These are phyloP conservation scores for Rhamphomyia laevipes DNA, from an alignment of 2,888 invertebrate species.

Conservation along the genomic window DNA sequence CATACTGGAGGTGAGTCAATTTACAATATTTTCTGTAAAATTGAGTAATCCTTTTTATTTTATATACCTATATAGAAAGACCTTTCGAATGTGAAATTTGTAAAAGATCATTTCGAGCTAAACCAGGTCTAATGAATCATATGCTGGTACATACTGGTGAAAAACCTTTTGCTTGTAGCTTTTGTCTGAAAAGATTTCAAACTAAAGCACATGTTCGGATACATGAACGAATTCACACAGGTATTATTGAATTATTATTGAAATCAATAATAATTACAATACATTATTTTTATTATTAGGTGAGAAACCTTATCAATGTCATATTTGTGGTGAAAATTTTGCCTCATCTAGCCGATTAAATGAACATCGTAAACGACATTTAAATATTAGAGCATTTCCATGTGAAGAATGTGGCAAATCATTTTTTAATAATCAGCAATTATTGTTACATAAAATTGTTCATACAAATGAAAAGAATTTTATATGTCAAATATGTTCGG, in stretches of 20 bases:
- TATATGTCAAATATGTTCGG: conserved; percentile 23
- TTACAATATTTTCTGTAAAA: not conserved
- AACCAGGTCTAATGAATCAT: not conserved
- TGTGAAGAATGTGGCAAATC: conserved; percentile 30
- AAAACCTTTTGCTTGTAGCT: not conserved
- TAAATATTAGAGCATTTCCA: not conserved
- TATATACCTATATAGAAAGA: too few relatives aligned
- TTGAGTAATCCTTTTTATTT: not conserved
- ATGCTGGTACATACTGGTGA: not conserved
- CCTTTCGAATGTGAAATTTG: not conserved
- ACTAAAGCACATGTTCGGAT: not conserved
- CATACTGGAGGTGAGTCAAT: not conserved
- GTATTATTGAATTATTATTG: not conserved
- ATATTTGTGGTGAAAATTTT: not conserved
- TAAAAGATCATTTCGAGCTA: not conserved
- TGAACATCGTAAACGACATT: not conserved
- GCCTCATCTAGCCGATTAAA: not conserved
- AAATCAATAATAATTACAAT: too few relatives aligned
- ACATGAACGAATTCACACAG: not conserved
- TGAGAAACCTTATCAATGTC: not conserved
- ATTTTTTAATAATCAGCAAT: conserved; percentile 29
- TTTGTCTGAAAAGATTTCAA: not conserved
- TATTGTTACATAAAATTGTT: conserved; percentile 30
- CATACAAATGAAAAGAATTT: conserved; percentile 27
- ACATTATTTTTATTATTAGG: not conserved